Evolutionary conservation across 2,113 vertebrate genomes (phyloP).

Genomic region (Amia ocellicauda): DNA sequence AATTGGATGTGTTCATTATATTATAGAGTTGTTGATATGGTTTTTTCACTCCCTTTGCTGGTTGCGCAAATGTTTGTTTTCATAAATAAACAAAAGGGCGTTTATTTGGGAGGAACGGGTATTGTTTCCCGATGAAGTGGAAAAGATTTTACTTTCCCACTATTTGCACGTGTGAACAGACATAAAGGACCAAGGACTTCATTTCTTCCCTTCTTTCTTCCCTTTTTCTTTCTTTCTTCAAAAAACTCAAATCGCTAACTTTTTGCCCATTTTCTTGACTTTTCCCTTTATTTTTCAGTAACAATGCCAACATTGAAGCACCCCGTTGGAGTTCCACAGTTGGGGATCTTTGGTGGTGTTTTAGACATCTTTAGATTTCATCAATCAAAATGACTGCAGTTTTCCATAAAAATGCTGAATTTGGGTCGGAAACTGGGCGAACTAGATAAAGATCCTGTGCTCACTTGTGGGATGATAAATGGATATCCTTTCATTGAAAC

Average conservation of each 20-base stretch:
- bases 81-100: conserved; percentile 55
- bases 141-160: conserved; percentile 89
- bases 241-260: conserved; percentile 90
- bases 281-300: conserved; percentile 75
- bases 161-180: conserved; percentile 78
- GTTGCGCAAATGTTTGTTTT: background rate
- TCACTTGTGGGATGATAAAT: conserved; percentile 99
- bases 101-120: conserved; percentile 64
- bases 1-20: no score
- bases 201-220: conserved; percentile 58
- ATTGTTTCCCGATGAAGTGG: conserved; percentile 77
- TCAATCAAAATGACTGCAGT: conserved; percentile 99
- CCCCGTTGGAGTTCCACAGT: conserved; percentile 97
- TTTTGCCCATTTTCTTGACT: conserved; percentile 92
- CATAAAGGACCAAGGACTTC: conserved; percentile 76
- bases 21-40: no score
- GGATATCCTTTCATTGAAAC: conserved; percentile 91
- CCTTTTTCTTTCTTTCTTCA: conserved; percentile 61
- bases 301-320: conserved; percentile 98
- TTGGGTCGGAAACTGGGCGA: conserved; percentile 95
- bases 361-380: conserved; percentile 99
- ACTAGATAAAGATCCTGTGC: conserved; percentile 97
- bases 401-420: conserved; percentile 99
- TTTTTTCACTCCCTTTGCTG: no score
- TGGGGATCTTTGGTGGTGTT: conserved; percentile 96